Evolutionary conservation across 2,113 vertebrate species (phyloP), one percentile per base, ranked within the genome.

Genomic region (Hydropotes inermis): DNA sequence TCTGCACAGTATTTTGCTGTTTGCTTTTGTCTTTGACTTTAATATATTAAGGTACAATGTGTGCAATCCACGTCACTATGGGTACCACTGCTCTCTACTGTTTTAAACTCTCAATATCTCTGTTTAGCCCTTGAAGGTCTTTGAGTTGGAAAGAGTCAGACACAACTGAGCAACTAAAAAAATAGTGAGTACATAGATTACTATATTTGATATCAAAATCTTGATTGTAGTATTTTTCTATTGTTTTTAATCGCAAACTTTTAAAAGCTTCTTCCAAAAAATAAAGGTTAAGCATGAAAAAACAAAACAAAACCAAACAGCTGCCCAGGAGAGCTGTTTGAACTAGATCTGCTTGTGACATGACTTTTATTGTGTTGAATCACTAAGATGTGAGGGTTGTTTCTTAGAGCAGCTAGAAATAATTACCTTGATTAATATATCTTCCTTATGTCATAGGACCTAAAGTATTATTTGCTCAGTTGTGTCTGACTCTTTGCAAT

Each of bases 351-450:
- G 54, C 58, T 67, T 95, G 21, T 96, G 60, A 76, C 57, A 47
- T 25, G 30, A 76, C 3, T 93, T 95, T 36, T 81, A 52, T 87
- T 91, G 45, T 88, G 81, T 30, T 87, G 23, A 92, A 76, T 23
- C 64, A 85, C 61, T 58, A 74, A 91, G 14, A 91, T 83, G 33
- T 39, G 83, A 86, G 16, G 16, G 4, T 54, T 64, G 19, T 86
- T 96, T 87, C 36, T 92, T 50, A 91, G 0, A 86, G 47, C 54
- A 91, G 14, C 58, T 64, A 81, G 6, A 94, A 92, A 91, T 74
- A 94, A 94, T 96, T 91, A 89, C n/a, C 28, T 83, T 89, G 47
- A 85, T 58, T 96, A 74, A 76, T 16, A 12, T 61, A 54, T 88
- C 45, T 84, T 58, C 43, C 39, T 87, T 81, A 67, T 78, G 36